Base-by-base conservation (phyloP, 2,888 invertebrate genomes). In the Acrocyrtus sp. region DNA sequence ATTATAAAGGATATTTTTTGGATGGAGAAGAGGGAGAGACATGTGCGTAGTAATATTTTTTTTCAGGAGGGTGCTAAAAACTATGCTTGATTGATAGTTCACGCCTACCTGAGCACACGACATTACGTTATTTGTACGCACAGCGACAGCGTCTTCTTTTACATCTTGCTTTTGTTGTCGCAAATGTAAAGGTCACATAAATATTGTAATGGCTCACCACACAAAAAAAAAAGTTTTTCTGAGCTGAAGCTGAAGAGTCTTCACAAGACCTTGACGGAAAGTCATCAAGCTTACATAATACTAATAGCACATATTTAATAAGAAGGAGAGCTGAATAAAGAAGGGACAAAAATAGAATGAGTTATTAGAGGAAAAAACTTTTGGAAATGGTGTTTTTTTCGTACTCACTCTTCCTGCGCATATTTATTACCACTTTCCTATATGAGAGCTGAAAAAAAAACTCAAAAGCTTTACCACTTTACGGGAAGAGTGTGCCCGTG, bases 261-360 rank as follows among this genome's bases (percentile, higher is more conserved):
- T n/a, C 56, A 57, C 24, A 39, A 57, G 57, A 57, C 57, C 57
- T 57, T 57, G 57, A 24, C 57, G 24, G 41, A 57, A 57, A 43
- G 15, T n/a, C 24, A 43, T 43, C 57, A 41, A 19, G 24, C 39
- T 56, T 56, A n/a, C n/a, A n/a, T n/a, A n/a, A n/a, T n/a, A n/a
- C n/a, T n/a, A n/a, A n/a, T n/a, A n/a, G n/a, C n/a, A n/a, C n/a
- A n/a, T n/a, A n/a, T n/a, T n/a, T n/a, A n/a, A n/a, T n/a, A n/a
- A n/a, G n/a, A n/a, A n/a, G 39, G 39, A 19, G 41, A 8, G 57
- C 21, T 57, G 41, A 2, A n/a, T n/a, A 12, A 43, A 19, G 29
- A 19, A 27, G 27, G 12, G 27, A 26, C 27, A 27, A 39, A 17
- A 57, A 57, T 2, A 26, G 24, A 10, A 43, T 57, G 22, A 57